Percentiles rank a stretch among this genome's conserved stretches.
Evolutionary conservation across 2,797 vertebrate species (phyloP).

Genomic region (Enteromius paludinosus): DNA sequence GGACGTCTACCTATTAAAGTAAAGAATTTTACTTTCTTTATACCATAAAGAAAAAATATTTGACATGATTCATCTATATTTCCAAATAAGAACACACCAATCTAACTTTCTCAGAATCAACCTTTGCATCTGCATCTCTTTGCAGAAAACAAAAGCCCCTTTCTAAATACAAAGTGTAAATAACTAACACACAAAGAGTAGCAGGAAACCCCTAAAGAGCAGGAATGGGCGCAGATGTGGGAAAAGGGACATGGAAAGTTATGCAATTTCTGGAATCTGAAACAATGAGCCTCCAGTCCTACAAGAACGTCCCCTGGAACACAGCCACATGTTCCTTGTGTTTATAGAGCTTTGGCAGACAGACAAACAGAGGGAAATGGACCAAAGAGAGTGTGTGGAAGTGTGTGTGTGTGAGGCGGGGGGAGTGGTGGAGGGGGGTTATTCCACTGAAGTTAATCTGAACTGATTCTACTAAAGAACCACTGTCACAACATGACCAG

Average conservation of each 20-base stretch:
- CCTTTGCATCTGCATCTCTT: background rate
- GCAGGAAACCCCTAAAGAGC: conserved; percentile 41
- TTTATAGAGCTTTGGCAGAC: conserved; percentile 35
- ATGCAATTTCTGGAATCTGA: conserved; percentile 41
- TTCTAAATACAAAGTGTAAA: conserved; percentile 49
- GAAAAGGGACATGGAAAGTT: conserved; percentile 40
- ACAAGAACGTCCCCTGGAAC: conserved; percentile 36
- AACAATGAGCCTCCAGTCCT: conserved; percentile 53
- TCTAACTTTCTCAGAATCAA: conserved; percentile 1
- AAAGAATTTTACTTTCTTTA: too few species aligned
- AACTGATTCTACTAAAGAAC: background rate
- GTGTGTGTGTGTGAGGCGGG: background rate
- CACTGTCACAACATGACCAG: background rate
- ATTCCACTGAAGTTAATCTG: conserved; percentile 16
- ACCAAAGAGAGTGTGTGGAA: background rate
- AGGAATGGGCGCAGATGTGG: conserved; percentile 17
- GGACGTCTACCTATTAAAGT: background rate
- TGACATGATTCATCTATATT: background rate
- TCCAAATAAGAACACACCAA: background rate
- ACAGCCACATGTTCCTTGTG: conserved; percentile 38
- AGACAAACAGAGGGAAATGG: conserved; percentile 1
- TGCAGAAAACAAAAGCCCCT: conserved; percentile 7
- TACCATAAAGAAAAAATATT: background rate
- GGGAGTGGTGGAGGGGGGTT: background rate
- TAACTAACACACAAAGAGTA: conserved; percentile 42